A percentile compares a stretch with the other conserved stretches of the same genome.
These are phyloP conservation scores for Dicyrtomina minuta DNA, from an alignment of 2,888 invertebrate genomes.

Conservation along the genomic window DNA sequence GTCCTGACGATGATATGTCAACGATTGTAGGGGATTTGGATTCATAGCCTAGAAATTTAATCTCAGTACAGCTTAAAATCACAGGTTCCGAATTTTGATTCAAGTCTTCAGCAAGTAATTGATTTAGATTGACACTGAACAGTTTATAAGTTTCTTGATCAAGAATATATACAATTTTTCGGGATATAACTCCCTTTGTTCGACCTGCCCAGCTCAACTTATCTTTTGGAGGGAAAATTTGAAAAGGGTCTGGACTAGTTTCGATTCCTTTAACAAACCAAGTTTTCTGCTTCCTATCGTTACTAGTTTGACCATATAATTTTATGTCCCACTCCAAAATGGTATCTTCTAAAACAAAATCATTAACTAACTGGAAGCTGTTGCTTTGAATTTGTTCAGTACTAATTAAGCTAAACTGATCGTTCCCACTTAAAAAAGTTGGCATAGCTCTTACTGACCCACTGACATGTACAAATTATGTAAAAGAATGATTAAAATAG, in stretches of 20 bases:
- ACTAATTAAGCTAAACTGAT: conserved; percentile 39
- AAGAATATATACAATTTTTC: conserved; percentile 6
- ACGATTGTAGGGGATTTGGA: conserved; percentile 29
- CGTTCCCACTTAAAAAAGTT: conserved; percentile 44
- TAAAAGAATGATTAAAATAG: no score
- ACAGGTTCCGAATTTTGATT: no score
- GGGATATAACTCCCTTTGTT: conserved; percentile 14
- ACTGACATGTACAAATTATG: no score
- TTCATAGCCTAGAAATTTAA: not conserved
- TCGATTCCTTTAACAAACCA: conserved; percentile 20
- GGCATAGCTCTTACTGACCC: no score
- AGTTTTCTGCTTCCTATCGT: not conserved
- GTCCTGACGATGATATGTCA: conserved; percentile 40
- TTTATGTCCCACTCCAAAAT: conserved; percentile 24
- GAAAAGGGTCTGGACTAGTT: not conserved
- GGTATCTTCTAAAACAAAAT: conserved; percentile 2
- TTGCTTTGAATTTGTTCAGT: not conserved
- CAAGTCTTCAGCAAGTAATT: no score
- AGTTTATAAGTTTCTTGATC: not conserved
- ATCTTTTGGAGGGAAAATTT: conserved; percentile 6
- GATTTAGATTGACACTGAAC: not conserved
- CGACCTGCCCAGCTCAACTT: no score
- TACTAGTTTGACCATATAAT: not conserved
- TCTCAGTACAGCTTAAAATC: no score
- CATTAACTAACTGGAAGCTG: not conserved